These are phyloP conservation scores for Cassiopea andromeda DNA, from an alignment of 30 jellyfish, hydroid and myxozoan species.

Conservation along the genomic window DNA sequence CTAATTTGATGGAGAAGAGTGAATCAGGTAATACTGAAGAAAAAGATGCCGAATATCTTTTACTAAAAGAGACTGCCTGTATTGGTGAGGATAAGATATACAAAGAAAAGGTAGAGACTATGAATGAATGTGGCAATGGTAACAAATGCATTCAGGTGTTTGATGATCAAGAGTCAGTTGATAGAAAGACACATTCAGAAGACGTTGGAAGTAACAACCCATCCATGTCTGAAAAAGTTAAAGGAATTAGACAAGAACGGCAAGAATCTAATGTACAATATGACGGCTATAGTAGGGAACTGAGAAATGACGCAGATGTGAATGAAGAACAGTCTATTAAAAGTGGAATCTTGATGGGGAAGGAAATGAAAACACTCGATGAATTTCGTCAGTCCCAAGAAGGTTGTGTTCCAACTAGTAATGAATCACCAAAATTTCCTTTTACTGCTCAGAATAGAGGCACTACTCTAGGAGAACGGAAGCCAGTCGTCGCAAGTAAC, in stretches of 20 bases:
- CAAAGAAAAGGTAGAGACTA: neutral
- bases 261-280: neutral
- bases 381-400: neutral
- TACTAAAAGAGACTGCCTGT: too few species aligned
- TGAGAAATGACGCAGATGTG: neutral
- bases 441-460: neutral
- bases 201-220: too few species aligned
- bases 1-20: too few species aligned
- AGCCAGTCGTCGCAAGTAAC: conserved; percentile 1
- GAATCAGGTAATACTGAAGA: too few species aligned
- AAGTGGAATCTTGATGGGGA: neutral
- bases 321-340: neutral
- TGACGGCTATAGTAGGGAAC: neutral
- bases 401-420: neutral
- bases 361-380: neutral
- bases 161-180: too few species aligned
- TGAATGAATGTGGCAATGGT: neutral
- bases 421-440: neutral
- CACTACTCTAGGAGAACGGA: neutral
- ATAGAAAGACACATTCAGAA: too few species aligned
- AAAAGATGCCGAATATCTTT: too few species aligned
- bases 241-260: neutral
- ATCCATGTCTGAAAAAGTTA: neutral
- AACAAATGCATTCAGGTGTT: neutral
- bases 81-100: too few species aligned